Base-by-base conservation (phyloP, 2,888 invertebrate species). In the Melieria omissa region DNA sequence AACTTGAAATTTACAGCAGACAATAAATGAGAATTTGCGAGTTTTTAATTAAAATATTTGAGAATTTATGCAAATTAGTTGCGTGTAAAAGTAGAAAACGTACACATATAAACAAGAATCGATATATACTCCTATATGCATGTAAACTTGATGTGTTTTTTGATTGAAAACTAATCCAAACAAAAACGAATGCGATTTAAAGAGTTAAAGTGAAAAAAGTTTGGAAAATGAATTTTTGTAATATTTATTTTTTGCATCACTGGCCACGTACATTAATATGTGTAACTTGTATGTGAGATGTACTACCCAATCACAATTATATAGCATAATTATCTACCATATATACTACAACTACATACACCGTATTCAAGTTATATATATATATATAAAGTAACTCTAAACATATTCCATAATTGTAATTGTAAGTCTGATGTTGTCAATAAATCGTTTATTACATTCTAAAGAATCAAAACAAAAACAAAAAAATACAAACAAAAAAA, bases 371-470 rank as follows among this genome's bases (percentile, higher is more conserved):
- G 4, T 55, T 14, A 68, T 5, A 45, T 52, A 62, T 12, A 62
- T 16, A 7, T 14, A 16, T 10, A 5, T 61, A 61, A 42, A 3
- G 29, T 29, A 29, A 41, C 44, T 52, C 45, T 45, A 52, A 44
- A 61, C 61, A 75, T 68, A 71, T 76, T 72, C 73, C 72, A 62
- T 70, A 69, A 80, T 77, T 77, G 80, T 84, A 84, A 83, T 83
- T 83, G 82, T 82, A 84, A 84, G 84, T 82, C 84, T 84, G 84
- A 84, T 81, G 82, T 83, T 79, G 84, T 84, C 84, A 84, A 84
- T 84, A 82, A 78, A 73, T 52, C 46, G 29, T 65, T 49, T 47
- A 64, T 29, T 29, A 29, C 29, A 29, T 29, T 29, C 73, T 65
- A 66, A 73, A 71, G 73, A 75, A 74, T 76, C 73, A 78, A 76